Percentiles rank a stretch among this genome's conserved stretches.
Conservation (phyloP, 2,113 vertebrate genomes). For the Bubo scandiacus region DNA sequence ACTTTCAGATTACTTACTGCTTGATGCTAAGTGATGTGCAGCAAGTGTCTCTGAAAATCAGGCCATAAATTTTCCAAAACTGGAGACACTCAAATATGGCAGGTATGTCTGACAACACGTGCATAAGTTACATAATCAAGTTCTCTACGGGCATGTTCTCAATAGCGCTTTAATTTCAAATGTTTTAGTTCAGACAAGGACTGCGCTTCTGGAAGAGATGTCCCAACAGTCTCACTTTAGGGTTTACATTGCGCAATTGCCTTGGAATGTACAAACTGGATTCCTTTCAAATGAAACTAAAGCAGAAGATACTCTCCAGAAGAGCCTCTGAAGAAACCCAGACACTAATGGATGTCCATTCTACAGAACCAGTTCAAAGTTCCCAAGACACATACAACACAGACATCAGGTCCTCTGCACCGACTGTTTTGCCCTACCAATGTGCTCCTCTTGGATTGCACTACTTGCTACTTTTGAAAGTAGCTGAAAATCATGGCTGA, state of each 20-base stretch:
- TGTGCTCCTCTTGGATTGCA: neutral
- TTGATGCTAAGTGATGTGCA: neutral
- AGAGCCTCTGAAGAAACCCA: neutral
- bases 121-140: accelerated
- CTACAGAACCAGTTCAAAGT: neutral
- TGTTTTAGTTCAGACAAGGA: neutral
- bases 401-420: neutral
- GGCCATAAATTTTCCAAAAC: neutral
- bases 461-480: neutral
- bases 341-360: neutral
- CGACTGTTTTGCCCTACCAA: neutral
- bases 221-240: neutral
- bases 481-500: neutral
- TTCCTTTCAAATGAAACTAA: neutral
- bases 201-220: neutral
- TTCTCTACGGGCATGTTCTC: neutral
- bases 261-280: neutral
- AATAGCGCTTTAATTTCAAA: neutral
- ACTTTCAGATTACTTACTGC: neutral
- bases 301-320: neutral
- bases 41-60: neutral
- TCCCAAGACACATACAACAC: neutral
- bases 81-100: neutral
- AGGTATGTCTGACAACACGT: neutral
- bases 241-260: neutral